phyloP scores from a whole-genome alignment of 2,113 vertebrate genomes.

The Cyprinodon variegatus region DNA sequence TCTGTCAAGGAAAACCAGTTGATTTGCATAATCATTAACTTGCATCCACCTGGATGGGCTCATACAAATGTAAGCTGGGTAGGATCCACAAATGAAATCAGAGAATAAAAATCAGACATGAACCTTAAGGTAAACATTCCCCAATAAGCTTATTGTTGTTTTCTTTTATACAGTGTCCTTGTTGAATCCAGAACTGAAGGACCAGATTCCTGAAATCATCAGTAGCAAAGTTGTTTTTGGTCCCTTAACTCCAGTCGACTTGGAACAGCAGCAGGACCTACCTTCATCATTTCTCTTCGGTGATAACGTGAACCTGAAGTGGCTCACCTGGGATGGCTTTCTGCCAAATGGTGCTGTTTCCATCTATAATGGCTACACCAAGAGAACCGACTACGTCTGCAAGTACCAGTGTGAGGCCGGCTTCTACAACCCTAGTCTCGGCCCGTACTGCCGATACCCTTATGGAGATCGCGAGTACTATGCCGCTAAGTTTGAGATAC shows the following conservation, averaged over 20 bases:
- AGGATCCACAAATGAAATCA: no score
- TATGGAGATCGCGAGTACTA: conserved; percentile 73
- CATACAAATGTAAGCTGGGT: no score
- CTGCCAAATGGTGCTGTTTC: conserved; percentile 71
- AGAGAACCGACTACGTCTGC: conserved; percentile 78
- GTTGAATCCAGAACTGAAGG: conserved; percentile 69
- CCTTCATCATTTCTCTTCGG: conserved; percentile 57
- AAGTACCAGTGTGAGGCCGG: conserved; percentile 75
- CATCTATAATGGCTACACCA: conserved; percentile 78
- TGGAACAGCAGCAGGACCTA: conserved; percentile 47
- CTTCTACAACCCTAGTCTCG: conserved; percentile 75
- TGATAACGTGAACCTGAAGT: conserved; percentile 77
- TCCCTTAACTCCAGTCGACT: conserved; percentile 48
- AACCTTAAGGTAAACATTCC: neutral
- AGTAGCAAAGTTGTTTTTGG: conserved; percentile 9
- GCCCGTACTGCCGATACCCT: conserved; percentile 78
- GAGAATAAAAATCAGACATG: neutral
- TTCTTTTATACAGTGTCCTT: conserved; percentile 46
- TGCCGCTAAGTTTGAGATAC: conserved; percentile 70
- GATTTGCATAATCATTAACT: no score
- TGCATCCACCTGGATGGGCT: no score
- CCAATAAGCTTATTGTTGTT: neutral
- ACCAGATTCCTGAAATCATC: conserved; percentile 43
- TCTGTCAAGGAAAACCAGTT: no score
- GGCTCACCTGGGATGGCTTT: conserved; percentile 67